Conservation (phyloP, 1,140 invertebrate genomes). For the Euura lappo region DNA sequence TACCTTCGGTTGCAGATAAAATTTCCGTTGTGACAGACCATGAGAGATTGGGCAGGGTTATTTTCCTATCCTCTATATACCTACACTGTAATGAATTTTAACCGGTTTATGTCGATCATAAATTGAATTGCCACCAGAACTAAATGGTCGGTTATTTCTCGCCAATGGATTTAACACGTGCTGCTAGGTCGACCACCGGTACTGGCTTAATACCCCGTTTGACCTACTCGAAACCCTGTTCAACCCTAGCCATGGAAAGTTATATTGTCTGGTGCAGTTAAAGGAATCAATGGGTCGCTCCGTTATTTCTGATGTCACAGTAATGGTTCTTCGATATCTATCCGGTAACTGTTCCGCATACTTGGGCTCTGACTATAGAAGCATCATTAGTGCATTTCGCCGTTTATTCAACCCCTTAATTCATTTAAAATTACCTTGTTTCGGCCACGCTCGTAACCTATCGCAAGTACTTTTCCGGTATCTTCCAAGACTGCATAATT, state of each 20-base stretch:
- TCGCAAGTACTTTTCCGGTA: too few species aligned
- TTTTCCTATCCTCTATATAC: too few species aligned
- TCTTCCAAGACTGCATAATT: too few species aligned
- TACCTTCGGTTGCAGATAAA: neutral
- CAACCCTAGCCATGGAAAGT: neutral
- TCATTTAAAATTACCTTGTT: neutral
- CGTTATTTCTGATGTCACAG: neutral
- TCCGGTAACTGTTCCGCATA: conserved; percentile 6
- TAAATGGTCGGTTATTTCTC: neutral
- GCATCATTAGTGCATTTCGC: conserved; percentile 7
- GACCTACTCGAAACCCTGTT: neutral
- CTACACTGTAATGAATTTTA: too few species aligned
- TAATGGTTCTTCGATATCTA: conserved; percentile 13
- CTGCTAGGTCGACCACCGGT: neutral
- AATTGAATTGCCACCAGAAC: too few species aligned
- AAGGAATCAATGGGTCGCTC: neutral
- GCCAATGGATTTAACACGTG: neutral
- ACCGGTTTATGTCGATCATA: too few species aligned
- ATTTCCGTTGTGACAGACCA: neutral
- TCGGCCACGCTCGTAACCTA: neutral
- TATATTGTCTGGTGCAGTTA: neutral
- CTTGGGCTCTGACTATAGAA: neutral
- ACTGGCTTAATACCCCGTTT: neutral
- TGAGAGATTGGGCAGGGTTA: too few species aligned
- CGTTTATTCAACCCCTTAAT: conserved; percentile 5